These are phyloP conservation scores for Eunapius fragilis DNA, from an alignment of 37 sponge, comb jelly and placozoan species.

Conservation along the genomic window DNA sequence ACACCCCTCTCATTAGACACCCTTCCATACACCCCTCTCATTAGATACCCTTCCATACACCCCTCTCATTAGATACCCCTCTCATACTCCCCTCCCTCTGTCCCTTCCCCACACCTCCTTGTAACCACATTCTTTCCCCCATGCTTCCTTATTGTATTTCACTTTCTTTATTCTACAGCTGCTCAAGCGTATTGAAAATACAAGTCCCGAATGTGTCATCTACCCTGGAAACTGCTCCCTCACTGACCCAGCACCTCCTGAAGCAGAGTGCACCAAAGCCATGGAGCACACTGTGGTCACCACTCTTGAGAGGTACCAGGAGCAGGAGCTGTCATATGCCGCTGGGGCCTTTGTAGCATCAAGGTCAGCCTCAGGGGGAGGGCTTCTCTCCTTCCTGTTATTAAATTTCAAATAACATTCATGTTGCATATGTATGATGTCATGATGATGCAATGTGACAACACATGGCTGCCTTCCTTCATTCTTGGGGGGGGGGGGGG, in stretches of 20 bases:
- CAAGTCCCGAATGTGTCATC: conserved; percentile 82
- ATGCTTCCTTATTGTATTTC: not conserved
- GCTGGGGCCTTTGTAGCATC: conserved; percentile 18
- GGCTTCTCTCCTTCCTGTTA: not conserved
- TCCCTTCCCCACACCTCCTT: too few relatives aligned
- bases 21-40: not conserved
- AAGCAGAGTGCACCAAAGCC: not conserved
- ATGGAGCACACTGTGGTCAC: conserved; percentile 28
- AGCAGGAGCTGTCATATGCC: conserved; percentile 29
- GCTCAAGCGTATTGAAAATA: conserved; percentile 58
- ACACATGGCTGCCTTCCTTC: not conserved
- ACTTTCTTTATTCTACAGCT: conserved; percentile 44
- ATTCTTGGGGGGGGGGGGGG: not conserved
- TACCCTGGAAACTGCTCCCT: conserved; percentile 42
- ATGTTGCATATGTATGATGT: not conserved
- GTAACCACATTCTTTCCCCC: not conserved
- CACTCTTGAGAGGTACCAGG: conserved; percentile 35
- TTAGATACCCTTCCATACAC: not conserved
- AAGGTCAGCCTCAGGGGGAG: conserved; percentile 17
- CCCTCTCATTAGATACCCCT: not conserved
- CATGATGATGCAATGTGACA: not conserved
- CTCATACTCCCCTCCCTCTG: too few relatives aligned
- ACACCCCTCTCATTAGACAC: too few relatives aligned
- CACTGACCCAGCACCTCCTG: conserved; percentile 42
- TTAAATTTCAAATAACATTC: not conserved